phyloP scores from a whole-genome alignment of 2,113 vertebrate genomes.

The Edolisoma coerulescens region DNA sequence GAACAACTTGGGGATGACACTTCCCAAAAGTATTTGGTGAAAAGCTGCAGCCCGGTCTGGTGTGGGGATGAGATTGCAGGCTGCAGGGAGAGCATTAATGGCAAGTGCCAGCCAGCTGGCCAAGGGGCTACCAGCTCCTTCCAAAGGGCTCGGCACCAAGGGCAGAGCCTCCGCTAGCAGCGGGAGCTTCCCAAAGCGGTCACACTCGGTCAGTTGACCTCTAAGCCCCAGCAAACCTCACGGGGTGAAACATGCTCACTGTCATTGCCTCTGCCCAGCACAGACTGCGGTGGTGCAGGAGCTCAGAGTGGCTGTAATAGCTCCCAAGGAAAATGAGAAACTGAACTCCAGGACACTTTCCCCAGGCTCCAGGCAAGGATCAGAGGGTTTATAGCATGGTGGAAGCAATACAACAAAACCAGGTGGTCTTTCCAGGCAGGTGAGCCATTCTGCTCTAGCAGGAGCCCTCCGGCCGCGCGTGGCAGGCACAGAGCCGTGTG shows the following conservation, averaged over 20 bases:
- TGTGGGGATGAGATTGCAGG: not conserved
- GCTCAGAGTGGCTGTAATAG: not conserved
- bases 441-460: not conserved
- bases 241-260: rapidly evolving
- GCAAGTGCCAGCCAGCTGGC: not conserved
- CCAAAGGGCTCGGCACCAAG: not conserved
- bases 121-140: not conserved
- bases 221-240: not conserved
- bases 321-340: not conserved
- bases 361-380: not conserved
- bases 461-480: rapidly evolving
- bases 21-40: not conserved
- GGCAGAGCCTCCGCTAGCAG: not conserved
- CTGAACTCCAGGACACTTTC: not conserved
- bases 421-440: not conserved
- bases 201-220: not conserved
- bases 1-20: not conserved
- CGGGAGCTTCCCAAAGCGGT: rapidly evolving
- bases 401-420: not conserved
- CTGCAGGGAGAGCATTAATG: not conserved
- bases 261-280: not conserved
- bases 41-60: not conserved
- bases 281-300: not conserved
- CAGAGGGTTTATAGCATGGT: not conserved
- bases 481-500: rapidly evolving